A percentile compares a stretch with the other conserved stretches of the same genome.
phyloP scores from a whole-genome alignment of 2,888 invertebrate species.

The Netelia inedita region DNA sequence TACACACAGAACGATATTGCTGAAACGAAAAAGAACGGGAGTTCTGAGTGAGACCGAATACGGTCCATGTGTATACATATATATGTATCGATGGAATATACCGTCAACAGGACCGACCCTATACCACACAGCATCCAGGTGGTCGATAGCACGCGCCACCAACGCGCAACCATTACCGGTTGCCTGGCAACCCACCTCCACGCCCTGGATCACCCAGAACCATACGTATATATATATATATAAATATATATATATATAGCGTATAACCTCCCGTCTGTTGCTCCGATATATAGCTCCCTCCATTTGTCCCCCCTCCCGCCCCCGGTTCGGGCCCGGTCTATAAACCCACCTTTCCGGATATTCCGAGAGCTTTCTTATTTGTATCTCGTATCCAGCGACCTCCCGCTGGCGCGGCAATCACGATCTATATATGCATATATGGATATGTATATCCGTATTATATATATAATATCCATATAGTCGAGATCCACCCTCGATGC shows the following conservation, averaged over 20 bases:
- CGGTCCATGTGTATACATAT: conserved; percentile 1
- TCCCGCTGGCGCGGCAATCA: neutral
- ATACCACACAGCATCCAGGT: conserved; percentile 69
- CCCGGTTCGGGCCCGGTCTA: neutral
- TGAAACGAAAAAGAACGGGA: conserved; percentile 28
- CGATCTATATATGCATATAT: neutral
- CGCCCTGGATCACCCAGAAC: conserved; percentile 74
- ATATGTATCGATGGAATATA: conserved; percentile 41
- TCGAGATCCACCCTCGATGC: neutral
- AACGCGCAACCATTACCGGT: conserved; percentile 75
- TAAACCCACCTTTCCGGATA: conserved; percentile 4
- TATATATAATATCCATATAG: neutral
- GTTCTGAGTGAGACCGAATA: conserved; percentile 11
- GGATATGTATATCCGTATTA: neutral
- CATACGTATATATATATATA: conserved; percentile 34
- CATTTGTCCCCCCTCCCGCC: neutral
- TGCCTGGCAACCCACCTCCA: conserved; percentile 78
- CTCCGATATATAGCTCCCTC: neutral
- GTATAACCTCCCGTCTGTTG: conserved; percentile 4
- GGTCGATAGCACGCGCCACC: conserved; percentile 76
- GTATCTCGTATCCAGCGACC: neutral
- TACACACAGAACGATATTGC: neutral
- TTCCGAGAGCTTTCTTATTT: conserved; percentile 11
- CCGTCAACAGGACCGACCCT: conserved; percentile 57
- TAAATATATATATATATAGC: conserved; percentile 34